These are phyloP conservation scores for Holcopasites calliopsidis DNA, from an alignment of 1,140 invertebrate species.

Conservation along the genomic window DNA sequence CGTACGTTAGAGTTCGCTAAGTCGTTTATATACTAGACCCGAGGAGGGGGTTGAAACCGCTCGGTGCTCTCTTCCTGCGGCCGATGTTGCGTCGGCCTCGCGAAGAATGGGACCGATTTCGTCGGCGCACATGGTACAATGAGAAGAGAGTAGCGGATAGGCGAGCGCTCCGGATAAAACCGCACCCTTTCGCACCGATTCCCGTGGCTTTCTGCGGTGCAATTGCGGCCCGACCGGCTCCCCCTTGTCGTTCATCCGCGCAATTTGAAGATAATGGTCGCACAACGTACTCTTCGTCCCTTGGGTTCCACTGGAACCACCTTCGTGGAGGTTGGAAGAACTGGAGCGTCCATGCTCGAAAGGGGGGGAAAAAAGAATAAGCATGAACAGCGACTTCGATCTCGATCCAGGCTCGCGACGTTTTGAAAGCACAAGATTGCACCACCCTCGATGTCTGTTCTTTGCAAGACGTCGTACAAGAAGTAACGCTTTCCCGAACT, in stretches of 20 bases:
- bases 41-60: slow-evolving; percentile 20
- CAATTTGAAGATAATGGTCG: slow-evolving; percentile 51
- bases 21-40: slow-evolving; percentile 58
- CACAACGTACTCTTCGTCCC: background rate
- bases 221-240: slow-evolving; percentile 40
- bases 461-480: background rate
- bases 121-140: slow-evolving; percentile 25
- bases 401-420: background rate
- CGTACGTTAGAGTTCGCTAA: slow-evolving; percentile 55
- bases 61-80: slow-evolving; percentile 16
- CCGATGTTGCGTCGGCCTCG: slow-evolving; percentile 19
- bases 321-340: background rate
- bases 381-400: background rate
- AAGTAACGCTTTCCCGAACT: slow-evolving; percentile 9
- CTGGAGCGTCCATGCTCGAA: too few species aligned
- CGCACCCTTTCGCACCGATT: slow-evolving; percentile 37
- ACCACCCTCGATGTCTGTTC: slow-evolving; percentile 1
- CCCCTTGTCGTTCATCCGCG: slow-evolving; percentile 29
- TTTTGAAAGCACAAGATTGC: background rate
- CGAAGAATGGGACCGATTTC: slow-evolving; percentile 56
- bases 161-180: slow-evolving; percentile 29
- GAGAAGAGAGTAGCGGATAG: slow-evolving; percentile 1
- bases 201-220: slow-evolving; percentile 46
- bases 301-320: background rate
- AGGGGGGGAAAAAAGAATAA: background rate